A percentile compares a stretch with the other conserved stretches of the same genome.
Conservation (phyloP, 2,888 invertebrate genomes). For the Dryomyza anilis region DNA sequence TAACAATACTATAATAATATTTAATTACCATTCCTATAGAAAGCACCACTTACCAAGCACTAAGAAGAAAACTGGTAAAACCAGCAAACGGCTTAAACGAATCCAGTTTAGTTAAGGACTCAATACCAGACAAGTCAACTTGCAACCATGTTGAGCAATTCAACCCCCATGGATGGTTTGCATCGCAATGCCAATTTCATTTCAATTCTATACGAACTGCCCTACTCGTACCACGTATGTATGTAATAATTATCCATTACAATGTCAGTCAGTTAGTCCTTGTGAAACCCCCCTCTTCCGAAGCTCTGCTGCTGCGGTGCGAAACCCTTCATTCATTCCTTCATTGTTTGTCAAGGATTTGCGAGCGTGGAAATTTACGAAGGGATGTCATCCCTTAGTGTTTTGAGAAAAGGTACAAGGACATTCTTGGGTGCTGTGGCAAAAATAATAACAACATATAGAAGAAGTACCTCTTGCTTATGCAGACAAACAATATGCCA, state of each 20-base stretch:
- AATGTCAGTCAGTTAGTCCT: constrained; percentile 21
- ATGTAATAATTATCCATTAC: constrained; percentile 26
- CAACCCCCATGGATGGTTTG: constrained; percentile 6
- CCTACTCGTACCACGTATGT: background rate
- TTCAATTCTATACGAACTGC: background rate
- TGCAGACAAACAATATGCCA: no score
- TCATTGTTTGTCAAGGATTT: constrained; percentile 12
- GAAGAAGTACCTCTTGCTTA: background rate
- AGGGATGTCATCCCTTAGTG: constrained; percentile 15
- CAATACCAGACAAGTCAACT: background rate
- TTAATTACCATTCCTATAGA: no score
- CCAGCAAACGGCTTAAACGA: no score
- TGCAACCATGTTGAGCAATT: background rate
- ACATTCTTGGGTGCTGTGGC: background rate
- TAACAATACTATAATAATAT: no score
- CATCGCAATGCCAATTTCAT: background rate
- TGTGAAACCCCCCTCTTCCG: constrained; percentile 13
- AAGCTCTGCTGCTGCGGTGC: no score
- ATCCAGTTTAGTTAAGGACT: no score
- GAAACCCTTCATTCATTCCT: background rate
- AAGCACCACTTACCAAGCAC: no score
- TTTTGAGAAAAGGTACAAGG: background rate
- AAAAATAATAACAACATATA: background rate
- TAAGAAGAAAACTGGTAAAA: no score
- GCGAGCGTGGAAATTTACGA: background rate